Base-by-base conservation (phyloP, 2,113 vertebrate species). In the Riparia riparia region DNA sequence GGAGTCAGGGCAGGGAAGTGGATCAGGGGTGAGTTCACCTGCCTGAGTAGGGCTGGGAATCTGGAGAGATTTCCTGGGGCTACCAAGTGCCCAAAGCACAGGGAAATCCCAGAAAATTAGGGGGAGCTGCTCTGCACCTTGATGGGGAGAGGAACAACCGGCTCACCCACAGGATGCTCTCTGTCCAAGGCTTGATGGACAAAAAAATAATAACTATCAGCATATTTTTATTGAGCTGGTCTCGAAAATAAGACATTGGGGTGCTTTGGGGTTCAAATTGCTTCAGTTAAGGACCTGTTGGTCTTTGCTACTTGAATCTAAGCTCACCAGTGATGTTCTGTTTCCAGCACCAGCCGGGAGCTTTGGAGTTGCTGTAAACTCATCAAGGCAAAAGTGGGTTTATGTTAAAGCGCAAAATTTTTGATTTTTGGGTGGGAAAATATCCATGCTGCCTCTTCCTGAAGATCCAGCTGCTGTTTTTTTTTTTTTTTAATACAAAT, bases 381-480 rank as follows among this genome's bases (percentile, higher is more conserved):
- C 10, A 4, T 9, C 0, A 0, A 53, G 54, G 32, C 39, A 12
- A 22, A 50, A 45, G 15, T 5, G 17, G 15, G 7, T 53, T 44
- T 26, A 2, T 16, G 4, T 72, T n/a, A 11, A 47, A 71, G 13
- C 12, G 5, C 20, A 14, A 5, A 11, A 13, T 25, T 13, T 32
- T 19, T 24, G 17, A 3, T 61, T 89, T 92, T 80, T 11, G 32
- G 25, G 11, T 37, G 72, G 54, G 32, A 10, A 54, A 57, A 17
- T 8, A 2, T 15, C 2, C 1, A 3, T 9, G 1, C 9, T 58
- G 64, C 42, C 21, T 71, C 24, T 21, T 86, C 60, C n/a, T 20
- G 28, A 82, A 77, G 51, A 34, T 61, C 29, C 45, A 45, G 42
- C 28, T 87, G 69, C 51, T 21, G 4, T 2, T 31, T 63, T 76